Evolutionary conservation across 2,888 invertebrate genomes (phyloP).

Genomic region (Ophioninae sp.): DNA sequence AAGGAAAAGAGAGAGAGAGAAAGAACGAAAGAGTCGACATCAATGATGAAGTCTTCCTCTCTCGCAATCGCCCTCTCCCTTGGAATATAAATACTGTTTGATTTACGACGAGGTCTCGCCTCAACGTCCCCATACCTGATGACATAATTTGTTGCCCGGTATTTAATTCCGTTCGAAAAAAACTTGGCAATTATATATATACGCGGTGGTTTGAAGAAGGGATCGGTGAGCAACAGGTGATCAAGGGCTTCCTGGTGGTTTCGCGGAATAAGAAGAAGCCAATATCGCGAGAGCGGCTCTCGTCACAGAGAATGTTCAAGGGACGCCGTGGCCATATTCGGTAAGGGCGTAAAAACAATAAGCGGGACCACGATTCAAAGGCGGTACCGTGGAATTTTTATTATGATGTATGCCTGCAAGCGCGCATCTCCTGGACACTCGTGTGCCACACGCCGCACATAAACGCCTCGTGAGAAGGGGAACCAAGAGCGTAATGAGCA

Average conservation of each 20-base stretch:
- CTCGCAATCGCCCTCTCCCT: constrained; percentile 24
- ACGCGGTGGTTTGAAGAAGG: neutral
- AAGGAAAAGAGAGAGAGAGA: constrained; percentile 33
- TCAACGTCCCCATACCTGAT: constrained; percentile 29
- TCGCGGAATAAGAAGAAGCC: neutral
- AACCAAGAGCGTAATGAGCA: constrained; percentile 43
- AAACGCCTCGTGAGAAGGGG: neutral
- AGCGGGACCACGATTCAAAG: constrained; percentile 60
- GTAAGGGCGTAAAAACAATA: constrained; percentile 70
- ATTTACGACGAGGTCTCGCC: constrained; percentile 69
- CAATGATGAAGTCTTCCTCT: neutral
- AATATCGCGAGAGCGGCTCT: neutral
- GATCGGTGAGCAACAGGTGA: neutral
- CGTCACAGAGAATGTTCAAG: constrained; percentile 18
- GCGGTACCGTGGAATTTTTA: constrained; percentile 68
- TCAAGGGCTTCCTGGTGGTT: constrained; percentile 8
- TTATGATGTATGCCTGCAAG: constrained; percentile 69
- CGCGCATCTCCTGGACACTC: constrained; percentile 39
- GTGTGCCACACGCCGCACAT: constrained; percentile 34
- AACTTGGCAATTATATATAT: neutral
- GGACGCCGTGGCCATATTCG: constrained; percentile 49
- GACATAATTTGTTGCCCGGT: constrained; percentile 71
- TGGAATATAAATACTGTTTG: constrained; percentile 69
- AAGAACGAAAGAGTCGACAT: neutral
- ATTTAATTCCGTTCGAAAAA: constrained; percentile 71